Percentiles rank a stretch among this genome's conserved stretches.
Evolutionary conservation across 2,797 vertebrate genomes (phyloP).

Genomic region (Podarcis lilfordi): DNA sequence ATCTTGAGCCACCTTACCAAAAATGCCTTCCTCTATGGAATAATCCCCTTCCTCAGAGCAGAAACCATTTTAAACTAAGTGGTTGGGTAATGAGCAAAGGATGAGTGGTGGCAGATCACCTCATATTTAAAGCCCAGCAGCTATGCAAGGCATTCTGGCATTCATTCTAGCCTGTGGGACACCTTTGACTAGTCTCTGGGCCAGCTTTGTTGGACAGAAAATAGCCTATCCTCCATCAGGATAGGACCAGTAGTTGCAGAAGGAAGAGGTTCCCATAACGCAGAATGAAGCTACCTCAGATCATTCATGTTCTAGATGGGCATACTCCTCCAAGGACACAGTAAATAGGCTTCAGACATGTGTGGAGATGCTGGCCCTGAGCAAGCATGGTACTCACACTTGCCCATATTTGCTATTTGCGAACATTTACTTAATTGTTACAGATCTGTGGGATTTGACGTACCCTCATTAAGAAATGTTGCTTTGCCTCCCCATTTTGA

Average conservation of each 20-base stretch:
- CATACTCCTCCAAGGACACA: not conserved
- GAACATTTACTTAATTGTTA: not conserved
- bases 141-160: too few relatives aligned
- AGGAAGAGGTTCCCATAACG: not conserved
- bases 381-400: not conserved
- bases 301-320: not conserved
- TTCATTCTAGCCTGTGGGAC: too few relatives aligned
- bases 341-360: not conserved
- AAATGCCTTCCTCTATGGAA: too few relatives aligned
- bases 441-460: not conserved
- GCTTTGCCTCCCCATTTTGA: not conserved
- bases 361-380: not conserved
- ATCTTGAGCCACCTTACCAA: too few relatives aligned
- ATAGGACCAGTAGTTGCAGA: not conserved
- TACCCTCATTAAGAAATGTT: constrained; percentile 19
- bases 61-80: too few relatives aligned
- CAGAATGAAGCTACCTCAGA: not conserved
- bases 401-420: not conserved
- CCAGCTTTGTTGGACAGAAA: not conserved
- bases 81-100: too few relatives aligned
- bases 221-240: not conserved
- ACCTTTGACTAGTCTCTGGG: not conserved
- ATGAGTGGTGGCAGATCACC: too few relatives aligned
- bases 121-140: too few relatives aligned
- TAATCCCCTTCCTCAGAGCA: too few relatives aligned